phyloP scores from a whole-genome alignment of 2,113 vertebrate genomes.

The Aramus guarauna region DNA sequence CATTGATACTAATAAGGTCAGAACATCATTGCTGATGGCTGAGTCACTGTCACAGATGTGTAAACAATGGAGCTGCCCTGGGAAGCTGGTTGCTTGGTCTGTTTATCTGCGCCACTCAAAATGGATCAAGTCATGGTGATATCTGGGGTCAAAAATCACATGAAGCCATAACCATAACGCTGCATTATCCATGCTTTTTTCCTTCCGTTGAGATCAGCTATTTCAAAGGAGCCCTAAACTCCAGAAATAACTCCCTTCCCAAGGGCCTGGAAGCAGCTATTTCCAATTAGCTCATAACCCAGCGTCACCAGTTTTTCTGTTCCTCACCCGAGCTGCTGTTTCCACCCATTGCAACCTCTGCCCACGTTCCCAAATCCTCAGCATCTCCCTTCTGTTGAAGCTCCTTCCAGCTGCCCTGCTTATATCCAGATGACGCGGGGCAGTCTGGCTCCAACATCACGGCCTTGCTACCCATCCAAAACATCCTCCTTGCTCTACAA shows the following conservation, averaged over 20 bases:
- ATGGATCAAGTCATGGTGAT: neutral
- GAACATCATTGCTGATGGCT: constrained; percentile 18
- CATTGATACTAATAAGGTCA: constrained; percentile 21
- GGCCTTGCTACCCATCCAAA: neutral
- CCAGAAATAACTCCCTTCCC: neutral
- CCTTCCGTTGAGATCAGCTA: neutral
- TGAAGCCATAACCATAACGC: neutral
- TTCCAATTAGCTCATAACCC: neutral
- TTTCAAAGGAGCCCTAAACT: neutral
- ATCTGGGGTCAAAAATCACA: neutral
- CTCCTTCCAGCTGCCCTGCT: neutral
- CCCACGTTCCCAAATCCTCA: neutral
- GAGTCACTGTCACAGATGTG: neutral
- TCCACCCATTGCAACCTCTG: neutral
- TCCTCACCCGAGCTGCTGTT: neutral
- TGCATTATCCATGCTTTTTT: neutral
- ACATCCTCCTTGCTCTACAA: neutral
- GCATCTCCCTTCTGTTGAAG: neutral
- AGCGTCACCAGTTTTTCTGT: neutral
- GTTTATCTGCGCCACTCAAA: neutral
- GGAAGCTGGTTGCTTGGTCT: neutral
- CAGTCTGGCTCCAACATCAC: neutral
- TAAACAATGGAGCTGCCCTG: neutral
- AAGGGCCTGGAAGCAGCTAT: neutral
- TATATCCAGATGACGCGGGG: neutral